Conservation (phyloP, 2,888 invertebrate species). For the Blomia tropicalis region DNA sequence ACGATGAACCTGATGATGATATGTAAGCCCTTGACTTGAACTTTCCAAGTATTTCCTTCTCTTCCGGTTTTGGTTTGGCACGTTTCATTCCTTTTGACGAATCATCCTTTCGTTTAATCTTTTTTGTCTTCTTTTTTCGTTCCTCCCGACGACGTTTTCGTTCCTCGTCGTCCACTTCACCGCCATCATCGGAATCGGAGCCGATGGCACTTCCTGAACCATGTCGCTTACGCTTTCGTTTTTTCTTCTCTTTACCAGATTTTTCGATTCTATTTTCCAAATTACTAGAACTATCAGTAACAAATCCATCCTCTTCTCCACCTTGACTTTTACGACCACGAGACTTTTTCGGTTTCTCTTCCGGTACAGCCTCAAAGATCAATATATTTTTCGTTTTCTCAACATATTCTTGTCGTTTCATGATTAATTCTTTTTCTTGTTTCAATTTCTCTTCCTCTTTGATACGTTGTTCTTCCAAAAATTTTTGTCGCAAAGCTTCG, state of each 20-base stretch:
- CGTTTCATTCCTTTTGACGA: slow-evolving; percentile 26
- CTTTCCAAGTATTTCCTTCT: slow-evolving; percentile 17
- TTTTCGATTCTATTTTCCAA: slow-evolving; percentile 42
- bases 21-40: slow-evolving; percentile 24
- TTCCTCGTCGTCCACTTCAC: slow-evolving; percentile 46
- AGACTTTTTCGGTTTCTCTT: slow-evolving; percentile 43
- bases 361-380: slow-evolving; percentile 63
- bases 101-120: slow-evolving; percentile 26
- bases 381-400: slow-evolving; percentile 87
- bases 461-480: slow-evolving; percentile 40
- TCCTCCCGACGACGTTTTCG: slow-evolving; percentile 30
- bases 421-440: slow-evolving; percentile 57
- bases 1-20: slow-evolving; percentile 16
- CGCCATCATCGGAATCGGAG: slow-evolving; percentile 3
- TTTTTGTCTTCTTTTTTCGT: slow-evolving; percentile 28
- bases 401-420: slow-evolving; percentile 78
- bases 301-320: slow-evolving; percentile 29
- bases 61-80: too few species aligned
- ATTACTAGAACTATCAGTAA: slow-evolving; percentile 32
- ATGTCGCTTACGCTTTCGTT: background rate
- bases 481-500: slow-evolving; percentile 56
- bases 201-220: too few species aligned
- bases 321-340: slow-evolving; percentile 2
- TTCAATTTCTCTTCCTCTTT: slow-evolving; percentile 59
- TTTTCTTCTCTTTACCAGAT: background rate